A percentile compares a stretch with the other conserved stretches of the same genome.
Evolutionary conservation across 2,888 invertebrate genomes (phyloP).

Genomic region (Drosophila sordidula): DNA sequence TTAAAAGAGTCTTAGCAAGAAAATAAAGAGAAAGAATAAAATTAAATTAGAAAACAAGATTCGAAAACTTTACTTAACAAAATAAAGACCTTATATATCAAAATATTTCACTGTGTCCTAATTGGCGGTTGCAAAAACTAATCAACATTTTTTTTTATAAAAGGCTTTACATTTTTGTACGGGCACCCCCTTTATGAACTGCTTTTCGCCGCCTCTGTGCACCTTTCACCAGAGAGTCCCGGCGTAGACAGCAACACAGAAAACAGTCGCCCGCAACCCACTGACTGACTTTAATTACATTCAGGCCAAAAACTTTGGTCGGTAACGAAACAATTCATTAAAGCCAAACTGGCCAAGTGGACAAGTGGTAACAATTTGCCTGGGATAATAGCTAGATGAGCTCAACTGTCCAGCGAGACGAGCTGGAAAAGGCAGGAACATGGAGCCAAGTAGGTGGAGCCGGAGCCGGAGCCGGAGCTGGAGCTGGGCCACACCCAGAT

Average conservation of each 20-base stretch:
- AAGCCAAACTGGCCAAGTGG: slow-evolving; percentile 45
- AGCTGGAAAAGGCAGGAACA: neutral
- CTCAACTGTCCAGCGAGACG: slow-evolving; percentile 36
- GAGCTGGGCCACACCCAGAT: slow-evolving; percentile 51
- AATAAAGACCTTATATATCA: no score
- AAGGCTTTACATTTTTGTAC: no score
- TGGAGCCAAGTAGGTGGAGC: slow-evolving; percentile 22
- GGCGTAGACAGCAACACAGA: neutral
- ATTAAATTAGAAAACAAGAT: no score
- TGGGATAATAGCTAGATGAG: slow-evolving; percentile 38
- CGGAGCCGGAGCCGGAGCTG: neutral
- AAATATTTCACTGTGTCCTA: no score
- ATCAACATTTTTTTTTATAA: no score
- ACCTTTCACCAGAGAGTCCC: neutral
- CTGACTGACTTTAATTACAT: slow-evolving; percentile 61
- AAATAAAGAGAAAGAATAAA: no score
- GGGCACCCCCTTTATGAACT: neutral
- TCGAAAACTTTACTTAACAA: no score
- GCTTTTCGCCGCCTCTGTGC: slow-evolving; percentile 13
- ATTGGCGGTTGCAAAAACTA: no score
- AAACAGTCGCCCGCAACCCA: slow-evolving; percentile 7
- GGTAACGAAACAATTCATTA: slow-evolving; percentile 66
- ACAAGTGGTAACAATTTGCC: slow-evolving; percentile 45
- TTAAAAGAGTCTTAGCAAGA: no score
- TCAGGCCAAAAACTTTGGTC: slow-evolving; percentile 41